Evolutionary conservation across 2,888 invertebrate genomes (phyloP).

Genomic region (Chrysolina oricalcia): DNA sequence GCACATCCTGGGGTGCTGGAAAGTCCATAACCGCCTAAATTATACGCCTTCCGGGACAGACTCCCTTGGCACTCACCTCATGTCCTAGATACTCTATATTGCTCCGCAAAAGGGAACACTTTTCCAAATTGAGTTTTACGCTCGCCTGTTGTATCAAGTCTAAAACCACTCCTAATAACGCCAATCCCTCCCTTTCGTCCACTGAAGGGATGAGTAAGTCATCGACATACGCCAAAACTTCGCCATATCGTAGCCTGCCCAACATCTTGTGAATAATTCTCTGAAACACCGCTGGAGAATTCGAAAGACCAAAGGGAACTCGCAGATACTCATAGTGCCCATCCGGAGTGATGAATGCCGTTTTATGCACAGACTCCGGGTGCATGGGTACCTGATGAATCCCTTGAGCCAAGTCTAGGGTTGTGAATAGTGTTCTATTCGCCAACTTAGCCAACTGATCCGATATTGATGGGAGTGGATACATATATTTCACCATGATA

Average conservation of each 20-base stretch:
- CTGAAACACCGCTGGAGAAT: slow-evolving; percentile 60
- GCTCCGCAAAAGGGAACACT: slow-evolving; percentile 44
- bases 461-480: no score
- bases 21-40: slow-evolving; percentile 57
- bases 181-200: slow-evolving; percentile 26
- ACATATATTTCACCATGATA: slow-evolving; percentile 38
- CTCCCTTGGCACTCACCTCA: slow-evolving; percentile 39
- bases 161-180: no score
- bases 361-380: slow-evolving; percentile 55
- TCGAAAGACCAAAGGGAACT: slow-evolving; percentile 66
- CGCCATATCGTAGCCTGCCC: slow-evolving; percentile 37
- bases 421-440: slow-evolving; percentile 50
- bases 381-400: slow-evolving; percentile 58
- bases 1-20: slow-evolving; percentile 54
- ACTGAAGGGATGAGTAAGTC: slow-evolving; percentile 49
- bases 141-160: slow-evolving; percentile 38
- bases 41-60: slow-evolving; percentile 45
- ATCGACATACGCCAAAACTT: slow-evolving; percentile 51
- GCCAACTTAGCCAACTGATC: neutral
- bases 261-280: slow-evolving; percentile 51
- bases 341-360: slow-evolving; percentile 62
- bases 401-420: slow-evolving; percentile 54
- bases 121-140: slow-evolving; percentile 43
- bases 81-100: slow-evolving; percentile 48
- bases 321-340: slow-evolving; percentile 61